These are phyloP conservation scores for Chlorops oryzae DNA, from an alignment of 1,140 invertebrate species.

Conservation along the genomic window DNA sequence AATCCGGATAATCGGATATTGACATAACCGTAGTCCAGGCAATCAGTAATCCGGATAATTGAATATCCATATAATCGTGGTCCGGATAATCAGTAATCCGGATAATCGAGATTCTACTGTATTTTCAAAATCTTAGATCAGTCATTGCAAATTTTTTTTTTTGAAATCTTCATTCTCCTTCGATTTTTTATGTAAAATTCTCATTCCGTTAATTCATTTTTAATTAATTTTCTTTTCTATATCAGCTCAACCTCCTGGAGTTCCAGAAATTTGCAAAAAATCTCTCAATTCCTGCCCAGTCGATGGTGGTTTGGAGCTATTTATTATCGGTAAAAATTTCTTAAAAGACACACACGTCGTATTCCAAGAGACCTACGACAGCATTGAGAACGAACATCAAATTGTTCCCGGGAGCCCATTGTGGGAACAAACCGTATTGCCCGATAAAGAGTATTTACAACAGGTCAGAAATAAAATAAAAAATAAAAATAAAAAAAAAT, in stretches of 20 bases:
- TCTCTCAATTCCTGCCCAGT: constrained; percentile 74
- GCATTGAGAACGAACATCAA: constrained; percentile 33
- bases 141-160: too few species aligned
- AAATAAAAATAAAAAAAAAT: background rate
- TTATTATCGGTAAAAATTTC: constrained; percentile 95
- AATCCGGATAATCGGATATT: too few species aligned
- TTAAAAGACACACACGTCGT: constrained; percentile 87
- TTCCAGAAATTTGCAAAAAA: constrained; percentile 93
- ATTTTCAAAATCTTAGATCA: too few species aligned
- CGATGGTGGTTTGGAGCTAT: constrained; percentile 81
- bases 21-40: too few species aligned
- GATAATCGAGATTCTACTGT: too few species aligned
- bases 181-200: too few species aligned
- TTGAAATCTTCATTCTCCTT: too few species aligned
- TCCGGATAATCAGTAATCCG: too few species aligned
- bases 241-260: constrained; percentile 88
- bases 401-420: constrained; percentile 46
- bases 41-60: too few species aligned
- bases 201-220: too few species aligned
- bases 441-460: constrained; percentile 78
- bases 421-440: constrained; percentile 72
- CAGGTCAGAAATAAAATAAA: constrained; percentile 52
- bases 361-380: constrained; percentile 64
- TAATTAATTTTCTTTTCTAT: constrained; percentile 23
- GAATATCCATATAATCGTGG: too few species aligned